These are phyloP conservation scores for Druon quercuslanigerum DNA, from an alignment of 1,140 invertebrate species.

Conservation along the genomic window DNA sequence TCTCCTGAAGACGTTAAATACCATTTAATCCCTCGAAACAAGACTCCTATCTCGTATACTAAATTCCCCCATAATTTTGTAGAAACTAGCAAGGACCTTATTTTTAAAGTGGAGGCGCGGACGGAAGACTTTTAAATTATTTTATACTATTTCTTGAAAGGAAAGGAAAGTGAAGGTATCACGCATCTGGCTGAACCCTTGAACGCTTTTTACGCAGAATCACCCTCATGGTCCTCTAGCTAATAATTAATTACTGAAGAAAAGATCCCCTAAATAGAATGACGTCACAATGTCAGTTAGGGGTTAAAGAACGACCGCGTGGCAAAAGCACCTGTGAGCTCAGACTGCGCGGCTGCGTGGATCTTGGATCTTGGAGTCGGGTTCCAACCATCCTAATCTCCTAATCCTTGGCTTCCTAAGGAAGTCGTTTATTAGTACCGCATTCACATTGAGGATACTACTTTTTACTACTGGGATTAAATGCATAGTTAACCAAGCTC, in stretches of 20 bases:
- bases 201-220: neutral
- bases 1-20: slow-evolving; percentile 3
- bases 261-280: slow-evolving; percentile 4
- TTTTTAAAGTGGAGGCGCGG: neutral
- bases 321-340: slow-evolving; percentile 25
- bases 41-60: neutral
- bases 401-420: slow-evolving; percentile 69
- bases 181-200: neutral
- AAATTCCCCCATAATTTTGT: neutral
- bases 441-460: slow-evolving; percentile 32
- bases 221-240: neutral
- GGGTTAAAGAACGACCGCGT: slow-evolving; percentile 20
- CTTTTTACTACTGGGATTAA: slow-evolving; percentile 23
- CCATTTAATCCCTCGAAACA: slow-evolving; percentile 22
- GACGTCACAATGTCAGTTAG: slow-evolving; percentile 19
- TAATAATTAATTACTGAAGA: slow-evolving; percentile 26
- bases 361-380: neutral
- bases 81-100: neutral
- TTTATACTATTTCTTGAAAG: neutral
- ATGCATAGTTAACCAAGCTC: slow-evolving; percentile 1
- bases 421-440: slow-evolving; percentile 70
- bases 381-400: slow-evolving; percentile 59
- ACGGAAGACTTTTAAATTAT: neutral
- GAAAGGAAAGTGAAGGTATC: neutral
- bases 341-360: neutral